phyloP scores from a whole-genome alignment of 2,888 invertebrate genomes.

The Nomada flava region DNA sequence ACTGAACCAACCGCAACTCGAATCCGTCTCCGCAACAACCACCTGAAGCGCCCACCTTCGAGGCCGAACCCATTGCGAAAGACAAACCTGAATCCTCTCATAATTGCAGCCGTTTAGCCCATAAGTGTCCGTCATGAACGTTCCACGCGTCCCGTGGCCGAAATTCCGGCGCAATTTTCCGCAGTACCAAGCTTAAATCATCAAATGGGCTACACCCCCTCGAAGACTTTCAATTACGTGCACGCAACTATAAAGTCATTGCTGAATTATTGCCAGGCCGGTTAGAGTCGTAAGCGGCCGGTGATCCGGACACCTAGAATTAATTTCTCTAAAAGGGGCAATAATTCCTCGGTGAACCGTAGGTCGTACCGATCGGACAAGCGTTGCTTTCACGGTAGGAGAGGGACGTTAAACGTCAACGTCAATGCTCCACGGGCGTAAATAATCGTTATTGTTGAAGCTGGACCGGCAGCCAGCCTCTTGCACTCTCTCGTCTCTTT shows the following conservation, averaged over 20 bases:
- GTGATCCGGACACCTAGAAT: slow-evolving; percentile 64
- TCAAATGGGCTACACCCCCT: slow-evolving; percentile 5
- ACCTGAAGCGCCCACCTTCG: no score
- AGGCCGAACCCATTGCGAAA: no score
- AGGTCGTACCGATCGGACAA: slow-evolving; percentile 51
- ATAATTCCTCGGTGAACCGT: slow-evolving; percentile 57
- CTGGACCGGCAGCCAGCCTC: slow-evolving; percentile 67
- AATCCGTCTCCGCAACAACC: no score
- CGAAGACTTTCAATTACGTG: slow-evolving; percentile 57
- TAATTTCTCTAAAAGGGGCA: slow-evolving; percentile 62
- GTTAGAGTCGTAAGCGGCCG: slow-evolving; percentile 23
- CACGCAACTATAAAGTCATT: slow-evolving; percentile 52
- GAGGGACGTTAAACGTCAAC: slow-evolving; percentile 81
- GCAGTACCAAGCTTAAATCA: slow-evolving; percentile 31
- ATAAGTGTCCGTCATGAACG: not conserved
- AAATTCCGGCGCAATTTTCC: slow-evolving; percentile 29
- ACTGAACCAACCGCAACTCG: no score
- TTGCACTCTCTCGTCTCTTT: not conserved
- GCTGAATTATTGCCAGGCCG: slow-evolving; percentile 50
- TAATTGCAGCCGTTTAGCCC: slow-evolving; percentile 12
- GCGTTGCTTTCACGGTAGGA: slow-evolving; percentile 68
- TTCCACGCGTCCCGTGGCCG: not conserved
- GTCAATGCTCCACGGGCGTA: slow-evolving; percentile 76
- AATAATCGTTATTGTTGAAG: slow-evolving; percentile 82
- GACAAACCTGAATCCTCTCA: not conserved